Conservation (phyloP, 1,140 invertebrate species). For the Thereuonema tuberculata region DNA sequence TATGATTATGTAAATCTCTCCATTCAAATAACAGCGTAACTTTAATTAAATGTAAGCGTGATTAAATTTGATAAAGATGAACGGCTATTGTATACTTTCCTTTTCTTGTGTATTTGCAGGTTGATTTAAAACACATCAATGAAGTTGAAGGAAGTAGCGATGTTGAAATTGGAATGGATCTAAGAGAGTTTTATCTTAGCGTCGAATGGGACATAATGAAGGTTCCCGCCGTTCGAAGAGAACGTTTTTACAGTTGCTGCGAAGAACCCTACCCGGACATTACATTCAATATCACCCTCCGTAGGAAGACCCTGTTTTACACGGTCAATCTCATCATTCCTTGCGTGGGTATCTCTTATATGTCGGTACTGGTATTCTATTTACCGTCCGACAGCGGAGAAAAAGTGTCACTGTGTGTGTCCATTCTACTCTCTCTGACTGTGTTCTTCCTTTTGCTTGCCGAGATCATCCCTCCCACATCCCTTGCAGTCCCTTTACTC, state of each 20-base stretch:
- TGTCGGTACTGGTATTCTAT: slow-evolving; percentile 90
- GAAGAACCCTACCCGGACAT: slow-evolving; percentile 85
- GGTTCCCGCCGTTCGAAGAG: slow-evolving; percentile 77
- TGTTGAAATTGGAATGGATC: slow-evolving; percentile 76
- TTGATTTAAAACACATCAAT: slow-evolving; percentile 80
- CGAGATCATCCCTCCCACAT: slow-evolving; percentile 97
- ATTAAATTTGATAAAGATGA: too few species aligned
- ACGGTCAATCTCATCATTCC: slow-evolving; percentile 91
- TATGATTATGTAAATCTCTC: too few species aligned
- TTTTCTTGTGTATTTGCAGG: slow-evolving; percentile 39
- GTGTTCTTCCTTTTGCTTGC: slow-evolving; percentile 98
- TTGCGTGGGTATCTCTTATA: slow-evolving; percentile 80
- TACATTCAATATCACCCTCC: slow-evolving; percentile 93
- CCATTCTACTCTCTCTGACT: slow-evolving; percentile 93
- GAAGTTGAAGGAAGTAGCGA: slow-evolving; percentile 60
- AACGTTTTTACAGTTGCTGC: slow-evolving; percentile 80
- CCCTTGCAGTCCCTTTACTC: slow-evolving; percentile 83
- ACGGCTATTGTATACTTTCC: too few species aligned
- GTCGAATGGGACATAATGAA: slow-evolving; percentile 96
- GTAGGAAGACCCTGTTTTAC: slow-evolving; percentile 90
- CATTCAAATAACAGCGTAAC: too few species aligned
- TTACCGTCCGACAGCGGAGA: slow-evolving; percentile 96
- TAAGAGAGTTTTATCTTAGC: slow-evolving; percentile 86
- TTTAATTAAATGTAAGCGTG: too few species aligned
- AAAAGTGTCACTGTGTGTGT: slow-evolving; percentile 96